Conservation (phyloP, 2,888 invertebrate species). For the Tanypteryx hageni region DNA sequence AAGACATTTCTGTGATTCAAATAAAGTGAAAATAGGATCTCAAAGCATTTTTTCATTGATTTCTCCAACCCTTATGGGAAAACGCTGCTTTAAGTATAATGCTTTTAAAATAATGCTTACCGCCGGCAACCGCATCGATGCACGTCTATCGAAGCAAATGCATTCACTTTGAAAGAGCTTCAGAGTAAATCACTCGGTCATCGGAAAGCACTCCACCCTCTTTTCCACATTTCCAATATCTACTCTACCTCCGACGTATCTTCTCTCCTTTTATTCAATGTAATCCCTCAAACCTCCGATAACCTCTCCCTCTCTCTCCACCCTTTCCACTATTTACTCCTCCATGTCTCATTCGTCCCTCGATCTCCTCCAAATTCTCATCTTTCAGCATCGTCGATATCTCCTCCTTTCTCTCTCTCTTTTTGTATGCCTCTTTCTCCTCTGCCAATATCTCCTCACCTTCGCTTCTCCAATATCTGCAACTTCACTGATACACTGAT, state of each 20-base stretch:
- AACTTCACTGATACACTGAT: too few relatives aligned
- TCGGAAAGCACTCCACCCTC: background rate
- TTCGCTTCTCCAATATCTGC: too few relatives aligned
- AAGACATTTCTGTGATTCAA: background rate
- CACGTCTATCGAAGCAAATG: background rate
- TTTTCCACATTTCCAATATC: background rate
- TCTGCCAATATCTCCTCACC: background rate
- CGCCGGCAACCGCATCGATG: background rate
- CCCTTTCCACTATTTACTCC: background rate
- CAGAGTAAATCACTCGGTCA: background rate
- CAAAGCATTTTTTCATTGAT: background rate
- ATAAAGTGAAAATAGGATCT: background rate
- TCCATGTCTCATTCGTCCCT: background rate
- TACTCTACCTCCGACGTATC: background rate
- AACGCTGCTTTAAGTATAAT: background rate
- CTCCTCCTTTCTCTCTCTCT: background rate
- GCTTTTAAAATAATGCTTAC: slow-evolving; percentile 11
- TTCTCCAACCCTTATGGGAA: background rate
- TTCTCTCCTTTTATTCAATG: background rate
- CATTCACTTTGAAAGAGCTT: background rate
- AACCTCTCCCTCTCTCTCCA: background rate
- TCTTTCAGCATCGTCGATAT: background rate
- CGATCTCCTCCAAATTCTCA: background rate
- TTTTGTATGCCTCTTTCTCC: background rate
- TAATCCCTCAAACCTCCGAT: background rate